phyloP scores from a whole-genome alignment of 2,797 vertebrate species.

The Synaphobranchus kaupii region DNA sequence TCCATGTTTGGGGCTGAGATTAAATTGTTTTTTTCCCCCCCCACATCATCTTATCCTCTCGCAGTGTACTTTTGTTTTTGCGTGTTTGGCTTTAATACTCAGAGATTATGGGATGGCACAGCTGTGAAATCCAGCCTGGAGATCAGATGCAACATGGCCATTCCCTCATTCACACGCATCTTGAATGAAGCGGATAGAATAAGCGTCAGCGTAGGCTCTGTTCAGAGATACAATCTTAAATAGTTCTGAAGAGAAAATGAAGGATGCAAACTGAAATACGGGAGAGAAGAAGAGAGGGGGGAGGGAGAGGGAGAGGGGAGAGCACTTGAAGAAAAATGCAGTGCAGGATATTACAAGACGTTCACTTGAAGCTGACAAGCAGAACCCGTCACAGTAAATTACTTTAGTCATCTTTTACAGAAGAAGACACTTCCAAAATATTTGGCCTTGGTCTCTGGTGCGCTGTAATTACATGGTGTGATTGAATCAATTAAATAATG shows the following conservation, averaged over 20 bases:
- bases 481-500: constrained; percentile 37
- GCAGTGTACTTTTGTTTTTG: neutral
- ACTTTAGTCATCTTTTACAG: constrained; percentile 1
- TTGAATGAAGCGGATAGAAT: constrained; percentile 5
- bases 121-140: neutral
- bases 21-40: neutral
- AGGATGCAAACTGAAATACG: constrained; percentile 3
- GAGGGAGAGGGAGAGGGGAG: neutral
- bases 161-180: neutral
- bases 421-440: constrained; percentile 16
- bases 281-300: neutral
- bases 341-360: neutral
- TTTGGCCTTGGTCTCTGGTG: constrained; percentile 1
- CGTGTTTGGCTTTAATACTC: neutral
- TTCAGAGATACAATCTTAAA: constrained; percentile 20
- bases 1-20: neutral
- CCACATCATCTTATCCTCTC: neutral
- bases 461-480: constrained; percentile 3
- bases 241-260: constrained; percentile 5
- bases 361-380: constrained; percentile 16
- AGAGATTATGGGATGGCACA: neutral
- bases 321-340: neutral
- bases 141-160: neutral
- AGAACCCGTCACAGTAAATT: constrained; percentile 7
- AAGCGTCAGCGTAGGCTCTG: neutral